These are phyloP conservation scores for Hydractinia symbiolongicarpus DNA, from an alignment of 30 jellyfish, hydroid and myxozoan genomes.

Conservation along the genomic window DNA sequence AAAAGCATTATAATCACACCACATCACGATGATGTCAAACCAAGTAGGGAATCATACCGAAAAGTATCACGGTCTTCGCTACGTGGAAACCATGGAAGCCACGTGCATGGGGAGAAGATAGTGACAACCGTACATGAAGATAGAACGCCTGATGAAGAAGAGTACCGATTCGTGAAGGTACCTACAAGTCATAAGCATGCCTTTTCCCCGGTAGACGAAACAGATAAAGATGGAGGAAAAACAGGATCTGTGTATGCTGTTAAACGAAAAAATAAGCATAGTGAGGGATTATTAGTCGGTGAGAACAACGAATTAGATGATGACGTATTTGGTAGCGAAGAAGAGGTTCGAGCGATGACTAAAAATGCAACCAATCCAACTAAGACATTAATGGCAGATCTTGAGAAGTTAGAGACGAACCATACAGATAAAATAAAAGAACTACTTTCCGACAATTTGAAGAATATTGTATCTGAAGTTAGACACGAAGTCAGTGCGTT, in stretches of 20 bases:
- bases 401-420: slow-evolving; percentile 1
- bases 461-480: neutral
- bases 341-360: too few relatives aligned
- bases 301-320: neutral
- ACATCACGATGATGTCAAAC: too few relatives aligned
- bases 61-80: too few relatives aligned
- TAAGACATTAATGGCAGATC: neutral
- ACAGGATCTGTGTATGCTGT: too few relatives aligned
- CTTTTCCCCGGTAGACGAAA: too few relatives aligned
- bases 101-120: slow-evolving; percentile 14
- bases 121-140: slow-evolving; percentile 70
- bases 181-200: too few relatives aligned
- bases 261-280: too few relatives aligned
- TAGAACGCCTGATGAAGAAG: slow-evolving; percentile 52
- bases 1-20: too few relatives aligned
- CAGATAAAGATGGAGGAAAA: too few relatives aligned
- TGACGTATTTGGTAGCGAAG: slow-evolving; percentile 2
- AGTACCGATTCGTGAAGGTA: neutral
- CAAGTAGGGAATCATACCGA: too few relatives aligned
- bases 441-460: slow-evolving; percentile 2
- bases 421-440: neutral
- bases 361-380: neutral
- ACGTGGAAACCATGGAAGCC: neutral
- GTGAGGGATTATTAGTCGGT: too few relatives aligned
- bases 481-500: neutral